Percentiles rank a stretch among this genome's conserved stretches.
phyloP scores from a whole-genome alignment of 2,888 invertebrate species.

The Taphrorychus bicolor region DNA sequence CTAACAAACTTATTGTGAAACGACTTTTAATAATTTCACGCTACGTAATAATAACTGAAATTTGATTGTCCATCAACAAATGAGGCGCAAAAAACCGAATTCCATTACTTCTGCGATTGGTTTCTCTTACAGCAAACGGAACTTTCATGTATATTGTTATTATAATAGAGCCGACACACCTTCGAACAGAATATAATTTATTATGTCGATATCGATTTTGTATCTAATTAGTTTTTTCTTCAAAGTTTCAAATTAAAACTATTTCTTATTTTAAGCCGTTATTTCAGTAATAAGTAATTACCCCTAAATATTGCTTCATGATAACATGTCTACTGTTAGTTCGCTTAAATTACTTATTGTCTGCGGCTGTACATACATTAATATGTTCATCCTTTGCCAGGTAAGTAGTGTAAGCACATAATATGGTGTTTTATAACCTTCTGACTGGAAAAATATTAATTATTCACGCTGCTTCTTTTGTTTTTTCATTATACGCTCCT shows the following conservation, averaged over 20 bases:
- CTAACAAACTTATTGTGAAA: too few species aligned
- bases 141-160: slow-evolving; percentile 33
- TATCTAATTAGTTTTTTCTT: slow-evolving; percentile 35
- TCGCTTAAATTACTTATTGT: too few species aligned
- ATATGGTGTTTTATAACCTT: too few species aligned
- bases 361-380: too few species aligned
- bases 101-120: slow-evolving; percentile 20
- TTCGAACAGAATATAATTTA: slow-evolving; percentile 18
- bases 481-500: too few species aligned
- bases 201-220: slow-evolving; percentile 30
- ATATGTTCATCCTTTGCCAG: too few species aligned
- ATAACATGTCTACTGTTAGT: too few species aligned
- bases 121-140: slow-evolving; percentile 16
- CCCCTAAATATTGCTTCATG: too few species aligned
- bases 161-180: slow-evolving; percentile 31
- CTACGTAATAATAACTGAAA: not conserved
- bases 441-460: too few species aligned
- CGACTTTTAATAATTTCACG: not conserved
- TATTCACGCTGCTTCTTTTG: too few species aligned
- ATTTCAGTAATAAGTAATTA: not conserved
- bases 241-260: not conserved
- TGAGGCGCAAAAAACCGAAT: not conserved
- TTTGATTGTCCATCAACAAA: not conserved
- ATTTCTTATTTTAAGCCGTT: not conserved
- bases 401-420: too few species aligned